These are phyloP conservation scores for Porites rus DNA, from an alignment of 92 coral and sea anemone genomes.

Conservation along the genomic window DNA sequence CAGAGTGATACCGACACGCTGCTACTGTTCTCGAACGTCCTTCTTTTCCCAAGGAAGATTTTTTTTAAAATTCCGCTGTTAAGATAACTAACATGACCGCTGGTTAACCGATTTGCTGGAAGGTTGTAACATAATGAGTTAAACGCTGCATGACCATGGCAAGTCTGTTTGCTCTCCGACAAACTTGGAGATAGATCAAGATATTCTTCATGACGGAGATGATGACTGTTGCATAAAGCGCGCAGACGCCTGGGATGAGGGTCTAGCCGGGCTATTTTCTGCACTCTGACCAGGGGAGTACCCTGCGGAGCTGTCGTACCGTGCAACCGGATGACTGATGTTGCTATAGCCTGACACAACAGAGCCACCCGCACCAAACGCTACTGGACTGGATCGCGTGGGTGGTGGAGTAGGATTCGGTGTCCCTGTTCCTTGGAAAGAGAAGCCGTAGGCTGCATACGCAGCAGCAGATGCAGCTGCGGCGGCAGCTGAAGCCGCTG, in stretches of 20 bases:
- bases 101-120: too few species aligned
- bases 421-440: conserved; percentile 90
- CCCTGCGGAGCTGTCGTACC: conserved; percentile 69
- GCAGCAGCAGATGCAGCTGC: conserved; percentile 99
- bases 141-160: too few species aligned
- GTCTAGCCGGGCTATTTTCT: conserved; percentile 49
- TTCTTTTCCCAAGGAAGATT: too few species aligned
- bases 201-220: conserved; percentile 11
- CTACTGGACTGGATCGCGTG: conserved; percentile 95
- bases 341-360: conserved; percentile 60
- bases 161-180: too few species aligned
- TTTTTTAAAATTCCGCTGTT: too few species aligned
- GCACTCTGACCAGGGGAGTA: conserved; percentile 49
- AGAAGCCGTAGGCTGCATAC: conserved; percentile 96
- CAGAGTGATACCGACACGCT: too few species aligned
- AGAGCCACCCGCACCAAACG: conserved; percentile 89
- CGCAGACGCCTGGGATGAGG: conserved; percentile 34
- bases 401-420: conserved; percentile 92
- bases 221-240: conserved; percentile 43
- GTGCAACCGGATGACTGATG: conserved; percentile 85
- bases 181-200: too few species aligned
- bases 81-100: too few species aligned
- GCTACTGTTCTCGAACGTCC: too few species aligned
- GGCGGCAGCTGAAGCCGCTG: conserved; percentile 99
- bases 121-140: too few species aligned